Conservation (phyloP, 1,140 invertebrate species). For the Linepithema humile region DNA sequence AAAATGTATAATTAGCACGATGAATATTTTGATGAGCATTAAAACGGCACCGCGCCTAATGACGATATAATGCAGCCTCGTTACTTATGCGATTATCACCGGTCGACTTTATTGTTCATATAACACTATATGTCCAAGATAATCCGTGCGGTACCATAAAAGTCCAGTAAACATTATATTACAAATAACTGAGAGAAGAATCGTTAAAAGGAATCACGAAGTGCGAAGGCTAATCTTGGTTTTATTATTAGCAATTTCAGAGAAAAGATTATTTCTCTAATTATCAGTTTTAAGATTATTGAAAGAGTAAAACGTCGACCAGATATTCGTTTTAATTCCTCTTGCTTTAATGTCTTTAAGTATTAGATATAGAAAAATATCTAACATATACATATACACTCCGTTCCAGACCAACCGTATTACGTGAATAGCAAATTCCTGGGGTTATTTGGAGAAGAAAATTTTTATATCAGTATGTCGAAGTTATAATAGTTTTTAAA, state of each 20-base stretch:
- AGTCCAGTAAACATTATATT: constrained; percentile 12
- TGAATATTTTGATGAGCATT: constrained; percentile 51
- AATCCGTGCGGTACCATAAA: background rate
- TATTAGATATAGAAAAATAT: background rate
- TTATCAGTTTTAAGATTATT: background rate
- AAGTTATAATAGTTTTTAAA: too few species aligned
- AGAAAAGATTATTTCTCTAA: constrained; percentile 3
- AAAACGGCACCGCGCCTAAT: constrained; percentile 44
- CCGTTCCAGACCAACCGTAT: too few species aligned
- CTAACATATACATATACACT: too few species aligned
- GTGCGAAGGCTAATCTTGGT: constrained; percentile 5
- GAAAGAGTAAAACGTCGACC: background rate
- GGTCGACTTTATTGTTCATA: constrained; percentile 27
- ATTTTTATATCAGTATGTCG: too few species aligned
- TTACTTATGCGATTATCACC: constrained; percentile 32
- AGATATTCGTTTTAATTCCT: constrained; percentile 14
- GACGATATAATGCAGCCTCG: constrained; percentile 35
- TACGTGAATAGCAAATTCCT: too few species aligned
- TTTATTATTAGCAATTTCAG: background rate
- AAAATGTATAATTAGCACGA: constrained; percentile 40
- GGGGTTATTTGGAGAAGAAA: too few species aligned
- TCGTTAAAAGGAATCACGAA: background rate
- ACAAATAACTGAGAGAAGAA: background rate
- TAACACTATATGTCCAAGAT: background rate
- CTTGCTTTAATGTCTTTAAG: background rate